phyloP scores from a whole-genome alignment of 2,113 vertebrate species.

The Formicarius rufipectus region DNA sequence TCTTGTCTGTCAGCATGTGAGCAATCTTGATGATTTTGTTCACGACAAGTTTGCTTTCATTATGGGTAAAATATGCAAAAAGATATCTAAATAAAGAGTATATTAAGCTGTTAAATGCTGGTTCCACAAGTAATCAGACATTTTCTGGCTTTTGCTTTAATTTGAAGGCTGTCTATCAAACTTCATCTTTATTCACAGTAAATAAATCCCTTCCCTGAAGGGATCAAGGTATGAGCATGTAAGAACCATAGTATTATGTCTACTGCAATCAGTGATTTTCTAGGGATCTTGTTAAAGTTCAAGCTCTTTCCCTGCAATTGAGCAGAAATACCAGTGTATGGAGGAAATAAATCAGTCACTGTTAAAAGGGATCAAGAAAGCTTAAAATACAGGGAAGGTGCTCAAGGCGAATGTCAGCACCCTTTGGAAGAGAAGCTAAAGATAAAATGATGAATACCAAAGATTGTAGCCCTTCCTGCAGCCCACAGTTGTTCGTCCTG shows the following conservation, averaged over 20 bases:
- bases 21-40: slow-evolving; percentile 27
- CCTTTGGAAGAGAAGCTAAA: not conserved
- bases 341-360: not conserved
- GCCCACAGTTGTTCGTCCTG: not conserved
- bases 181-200: slow-evolving; percentile 28
- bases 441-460: not conserved
- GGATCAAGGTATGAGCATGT: not conserved
- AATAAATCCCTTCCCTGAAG: slow-evolving; percentile 52
- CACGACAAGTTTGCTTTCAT: not conserved
- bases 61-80: slow-evolving; percentile 7
- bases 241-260: slow-evolving; percentile 41
- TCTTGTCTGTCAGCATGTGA: not conserved
- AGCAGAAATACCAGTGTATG: not conserved
- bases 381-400: not conserved
- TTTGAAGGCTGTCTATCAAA: slow-evolving; percentile 49
- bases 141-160: slow-evolving; percentile 22
- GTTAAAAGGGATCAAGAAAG: slow-evolving; percentile 4
- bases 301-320: not conserved
- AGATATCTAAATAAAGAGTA: slow-evolving; percentile 38
- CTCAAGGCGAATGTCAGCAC: not conserved
- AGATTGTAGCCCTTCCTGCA: not conserved
- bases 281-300: slow-evolving; percentile 36
- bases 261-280: slow-evolving; percentile 2
- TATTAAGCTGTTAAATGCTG: slow-evolving; percentile 30
- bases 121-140: slow-evolving; percentile 9